Evolutionary conservation across 2,113 vertebrate genomes (phyloP).

Genomic region (Vidua chalybeata): DNA sequence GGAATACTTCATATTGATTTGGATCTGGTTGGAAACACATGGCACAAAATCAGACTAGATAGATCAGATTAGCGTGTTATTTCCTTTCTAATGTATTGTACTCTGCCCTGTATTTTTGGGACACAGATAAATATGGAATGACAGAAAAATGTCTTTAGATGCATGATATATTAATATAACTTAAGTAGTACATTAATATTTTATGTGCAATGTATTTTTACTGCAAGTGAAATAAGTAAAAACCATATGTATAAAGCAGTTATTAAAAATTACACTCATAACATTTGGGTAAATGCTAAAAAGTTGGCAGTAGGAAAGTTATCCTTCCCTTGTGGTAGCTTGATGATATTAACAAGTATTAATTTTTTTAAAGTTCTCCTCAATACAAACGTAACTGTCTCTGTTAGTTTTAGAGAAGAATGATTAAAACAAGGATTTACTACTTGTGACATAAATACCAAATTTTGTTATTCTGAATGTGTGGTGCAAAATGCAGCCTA

Average conservation of each 20-base stretch:
- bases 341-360: neutral
- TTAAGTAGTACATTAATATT: neutral
- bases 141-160: neutral
- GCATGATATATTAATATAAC: neutral
- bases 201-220: neutral
- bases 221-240: neutral
- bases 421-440: neutral
- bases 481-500: neutral
- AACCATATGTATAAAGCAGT: neutral
- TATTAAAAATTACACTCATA: neutral
- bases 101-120: neutral
- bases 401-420: neutral
- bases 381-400: neutral
- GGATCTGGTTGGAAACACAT: neutral
- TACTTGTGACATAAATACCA: neutral
- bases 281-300: neutral
- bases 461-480: neutral
- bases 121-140: neutral
- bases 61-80: neutral
- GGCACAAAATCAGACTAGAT: neutral
- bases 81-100: neutral
- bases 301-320: neutral
- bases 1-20: neutral
- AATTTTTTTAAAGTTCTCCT: neutral
- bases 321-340: neutral